Conservation (phyloP, 2,797 vertebrate species). For the Cichlasoma orientale region DNA sequence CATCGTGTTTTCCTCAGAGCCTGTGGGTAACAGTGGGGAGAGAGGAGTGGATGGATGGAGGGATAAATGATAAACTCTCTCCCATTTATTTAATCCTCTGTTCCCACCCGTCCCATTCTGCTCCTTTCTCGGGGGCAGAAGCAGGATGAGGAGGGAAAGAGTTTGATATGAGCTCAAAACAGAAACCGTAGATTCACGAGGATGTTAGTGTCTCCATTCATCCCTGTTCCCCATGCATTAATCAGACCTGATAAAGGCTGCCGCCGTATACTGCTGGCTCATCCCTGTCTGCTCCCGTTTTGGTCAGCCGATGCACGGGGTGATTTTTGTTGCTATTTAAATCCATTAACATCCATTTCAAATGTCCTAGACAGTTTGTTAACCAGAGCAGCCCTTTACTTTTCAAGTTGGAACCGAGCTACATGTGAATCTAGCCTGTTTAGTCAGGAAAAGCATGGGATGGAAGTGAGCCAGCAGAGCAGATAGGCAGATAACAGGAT, state of each 20-base stretch:
- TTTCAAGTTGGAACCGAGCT: conserved; percentile 10
- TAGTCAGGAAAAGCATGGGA: neutral
- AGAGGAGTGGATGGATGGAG: conserved; percentile 31
- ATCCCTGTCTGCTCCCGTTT: neutral
- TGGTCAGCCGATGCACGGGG: neutral
- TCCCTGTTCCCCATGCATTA: conserved; percentile 7
- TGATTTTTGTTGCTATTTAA: neutral
- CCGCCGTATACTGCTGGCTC: neutral
- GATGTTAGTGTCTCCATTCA: neutral
- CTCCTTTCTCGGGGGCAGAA: conserved; percentile 6
- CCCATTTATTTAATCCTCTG: conserved; percentile 55
- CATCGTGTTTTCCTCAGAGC: conserved; percentile 43
- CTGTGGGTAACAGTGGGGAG: conserved; percentile 17
- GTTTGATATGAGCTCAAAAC: conserved; percentile 13
- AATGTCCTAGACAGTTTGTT: neutral
- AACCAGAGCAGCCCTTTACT: neutral
- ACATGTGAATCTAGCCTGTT: neutral
- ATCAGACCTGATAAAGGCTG: conserved; percentile 18
- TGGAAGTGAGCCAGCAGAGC: conserved; percentile 10
- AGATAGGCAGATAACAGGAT: neutral
- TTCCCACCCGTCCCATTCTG: conserved; percentile 19
- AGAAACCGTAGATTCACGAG: neutral
- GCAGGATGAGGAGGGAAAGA: neutral
- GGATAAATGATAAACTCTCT: conserved; percentile 56
- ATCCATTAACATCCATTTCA: neutral